phyloP scores from a whole-genome alignment of 2,888 invertebrate genomes.

The Leucozona laternaria region DNA sequence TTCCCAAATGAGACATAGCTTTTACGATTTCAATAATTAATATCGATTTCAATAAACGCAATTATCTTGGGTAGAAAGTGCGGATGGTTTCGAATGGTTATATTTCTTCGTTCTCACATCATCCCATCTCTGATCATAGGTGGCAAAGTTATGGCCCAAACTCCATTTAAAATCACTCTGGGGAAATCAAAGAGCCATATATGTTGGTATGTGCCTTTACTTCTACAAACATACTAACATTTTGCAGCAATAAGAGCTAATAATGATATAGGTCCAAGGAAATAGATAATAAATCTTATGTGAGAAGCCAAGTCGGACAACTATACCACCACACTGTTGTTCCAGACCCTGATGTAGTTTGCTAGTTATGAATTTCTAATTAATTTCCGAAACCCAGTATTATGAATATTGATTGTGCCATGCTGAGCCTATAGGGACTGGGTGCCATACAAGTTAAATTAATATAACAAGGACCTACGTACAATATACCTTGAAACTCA shows the following conservation, averaged over 20 bases:
- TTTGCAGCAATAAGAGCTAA: slow-evolving; percentile 37
- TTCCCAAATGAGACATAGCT: slow-evolving; percentile 53
- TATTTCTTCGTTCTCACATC: slow-evolving; percentile 1
- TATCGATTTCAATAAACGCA: slow-evolving; percentile 73
- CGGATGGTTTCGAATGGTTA: background rate
- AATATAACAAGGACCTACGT: slow-evolving; percentile 24
- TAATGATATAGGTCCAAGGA: slow-evolving; percentile 54
- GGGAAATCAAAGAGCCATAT: slow-evolving; percentile 57
- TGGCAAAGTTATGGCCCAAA: slow-evolving; percentile 11
- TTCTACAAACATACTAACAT: background rate
- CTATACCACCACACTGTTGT: too few species aligned
- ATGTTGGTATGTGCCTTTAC: background rate
- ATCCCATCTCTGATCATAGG: too few species aligned
- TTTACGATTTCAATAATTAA: slow-evolving; percentile 70
- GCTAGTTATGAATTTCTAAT: slow-evolving; percentile 73
- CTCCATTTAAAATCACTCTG: slow-evolving; percentile 33
- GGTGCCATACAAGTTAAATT: slow-evolving; percentile 39
- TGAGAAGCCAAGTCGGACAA: background rate
- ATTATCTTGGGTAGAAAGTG: slow-evolving; percentile 53
- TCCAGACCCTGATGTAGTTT: slow-evolving; percentile 28
- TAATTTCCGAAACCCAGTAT: slow-evolving; percentile 55
- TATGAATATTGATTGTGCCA: slow-evolving; percentile 69
- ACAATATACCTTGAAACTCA: slow-evolving; percentile 16
- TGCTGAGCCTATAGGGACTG: slow-evolving; percentile 15
- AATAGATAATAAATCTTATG: slow-evolving; percentile 67